Evolutionary conservation across 2,113 vertebrate species (phyloP), one percentile per base, ranked within the genome.

Genomic region (Octodon degus): DNA sequence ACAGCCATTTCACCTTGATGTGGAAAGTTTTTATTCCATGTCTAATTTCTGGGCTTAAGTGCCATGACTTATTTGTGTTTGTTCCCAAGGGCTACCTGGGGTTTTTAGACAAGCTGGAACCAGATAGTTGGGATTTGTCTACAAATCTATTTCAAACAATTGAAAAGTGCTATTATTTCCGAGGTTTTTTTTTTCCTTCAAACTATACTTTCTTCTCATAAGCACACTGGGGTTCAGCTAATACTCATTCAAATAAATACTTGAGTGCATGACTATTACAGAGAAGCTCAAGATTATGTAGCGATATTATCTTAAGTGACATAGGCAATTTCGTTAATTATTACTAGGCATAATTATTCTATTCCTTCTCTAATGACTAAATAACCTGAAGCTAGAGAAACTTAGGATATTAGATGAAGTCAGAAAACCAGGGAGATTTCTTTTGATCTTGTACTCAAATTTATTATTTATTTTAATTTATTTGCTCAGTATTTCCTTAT

Each of bases 271-370:
- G 53, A 95, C 62, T 91, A 9, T 91, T 90, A 24, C 55, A 88
- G 93, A 81, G 40, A 91, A 81, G 55, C n/a, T 95, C 72, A 79
- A 95, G 62, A 94, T 92, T 96, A 65, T 93, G 74, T 95, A 90
- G 70, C 72, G 47, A 77, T 92, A 83, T 53, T 80, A 80, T 80
- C 77, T 43, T 93, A 63, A 97, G 40, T 88, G 65, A 50, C 67
- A 67, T 76, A 85, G 63, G 47, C 30, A 81, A 84, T 88, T 94
- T 86, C 47, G 11, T 86, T 86, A 86, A n/a, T 86, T 72, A 80
- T 63, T 89, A 77, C 43, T 79, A 70, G 55, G n/a, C 80, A 3
- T 92, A 85, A 81, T 92, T 92, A 88, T 89, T 93, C 74, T 77
- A 50, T 77, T 50, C 74, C 55, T 95, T 86, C 65, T 91, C 83